Evolutionary conservation across 2,888 invertebrate species (phyloP), one percentile per base, ranked within the genome.

Genomic region (Platycnemis pennipes): DNA sequence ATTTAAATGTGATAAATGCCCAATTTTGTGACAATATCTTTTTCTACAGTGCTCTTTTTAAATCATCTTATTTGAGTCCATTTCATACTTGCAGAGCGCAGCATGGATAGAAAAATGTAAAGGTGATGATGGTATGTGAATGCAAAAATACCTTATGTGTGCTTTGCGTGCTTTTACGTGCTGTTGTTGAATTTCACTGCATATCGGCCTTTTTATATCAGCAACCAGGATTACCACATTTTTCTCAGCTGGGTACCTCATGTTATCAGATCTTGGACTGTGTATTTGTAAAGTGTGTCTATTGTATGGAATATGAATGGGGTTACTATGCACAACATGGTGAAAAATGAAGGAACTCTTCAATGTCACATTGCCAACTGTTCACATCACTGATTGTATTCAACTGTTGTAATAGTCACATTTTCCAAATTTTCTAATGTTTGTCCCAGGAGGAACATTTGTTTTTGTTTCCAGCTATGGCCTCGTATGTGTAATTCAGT

Each of bases 1-100:
- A 91, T 91, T 91, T 91, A 91, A 91, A 69, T 91, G 91, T 91
- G 91, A 91, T 91, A 91, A 91, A 91, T 91, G 91, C 91, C 91
- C 91, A 91, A 91, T 91, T 91, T 91, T 91, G 63, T 91, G 91
- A 91, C 91, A 91, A 91, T 91, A 91, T 91, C 91, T 91, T 91
- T 91, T 91, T 91, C 91, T 91, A 91, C 91, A 91, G 91, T 69
- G 91, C 91, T 91, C 91, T 91, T 91, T 91, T 91, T 91, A 69
- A 91, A 63, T 91, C 91, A 63, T 91, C 91, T 91, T 69, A 91
- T 91, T 91, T 91, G 63, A 91, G 91, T 91, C 91, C 91, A 91
- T 91, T 91, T 91, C 91, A 69, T 91, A 91, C 91, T 56, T 91
- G 63, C 91, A 91, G n/a, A 91, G 44, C 44, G 26, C 91, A 91